Evolutionary conservation across 2,113 vertebrate species (phyloP).

Genomic region (Manacus vitellinus): DNA sequence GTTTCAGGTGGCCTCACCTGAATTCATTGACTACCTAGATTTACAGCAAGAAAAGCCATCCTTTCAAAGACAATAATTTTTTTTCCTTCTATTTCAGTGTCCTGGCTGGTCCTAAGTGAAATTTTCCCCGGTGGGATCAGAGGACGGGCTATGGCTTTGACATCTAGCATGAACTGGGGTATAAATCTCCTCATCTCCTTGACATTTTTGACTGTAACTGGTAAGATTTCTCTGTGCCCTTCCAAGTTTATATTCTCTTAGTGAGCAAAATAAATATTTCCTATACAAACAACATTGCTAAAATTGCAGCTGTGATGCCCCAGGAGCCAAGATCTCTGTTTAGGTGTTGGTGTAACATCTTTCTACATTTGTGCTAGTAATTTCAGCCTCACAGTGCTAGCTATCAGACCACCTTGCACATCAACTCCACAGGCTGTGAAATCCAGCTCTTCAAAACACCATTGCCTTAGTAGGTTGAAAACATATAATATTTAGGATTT

Average conservation of each 20-base stretch:
- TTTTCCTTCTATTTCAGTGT: conserved; percentile 79
- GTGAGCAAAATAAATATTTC: neutral
- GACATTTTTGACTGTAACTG: conserved; percentile 92
- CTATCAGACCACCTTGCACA: neutral
- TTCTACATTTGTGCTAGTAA: neutral
- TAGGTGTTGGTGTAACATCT: neutral
- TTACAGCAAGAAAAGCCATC: neutral
- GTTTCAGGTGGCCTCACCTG: neutral
- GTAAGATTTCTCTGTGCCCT: conserved; percentile 71
- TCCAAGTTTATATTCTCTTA: neutral
- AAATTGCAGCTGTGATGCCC: neutral
- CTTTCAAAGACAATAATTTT: neutral
- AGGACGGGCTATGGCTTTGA: conserved; percentile 91
- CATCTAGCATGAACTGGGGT: conserved; percentile 93
- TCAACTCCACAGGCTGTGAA: neutral
- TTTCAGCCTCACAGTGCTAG: neutral
- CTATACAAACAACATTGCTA: neutral
- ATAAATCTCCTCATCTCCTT: conserved; percentile 94
- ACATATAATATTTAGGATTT: neutral
- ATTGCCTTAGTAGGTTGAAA: neutral
- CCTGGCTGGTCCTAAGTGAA: conserved; percentile 92
- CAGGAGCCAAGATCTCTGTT: neutral
- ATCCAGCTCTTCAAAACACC: neutral
- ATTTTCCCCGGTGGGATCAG: conserved; percentile 92
- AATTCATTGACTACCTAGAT: neutral